A percentile compares a stretch with the other conserved stretches of the same genome.
phyloP scores from a whole-genome alignment of 1,140 invertebrate species.

The Sinonovacula constricta region DNA sequence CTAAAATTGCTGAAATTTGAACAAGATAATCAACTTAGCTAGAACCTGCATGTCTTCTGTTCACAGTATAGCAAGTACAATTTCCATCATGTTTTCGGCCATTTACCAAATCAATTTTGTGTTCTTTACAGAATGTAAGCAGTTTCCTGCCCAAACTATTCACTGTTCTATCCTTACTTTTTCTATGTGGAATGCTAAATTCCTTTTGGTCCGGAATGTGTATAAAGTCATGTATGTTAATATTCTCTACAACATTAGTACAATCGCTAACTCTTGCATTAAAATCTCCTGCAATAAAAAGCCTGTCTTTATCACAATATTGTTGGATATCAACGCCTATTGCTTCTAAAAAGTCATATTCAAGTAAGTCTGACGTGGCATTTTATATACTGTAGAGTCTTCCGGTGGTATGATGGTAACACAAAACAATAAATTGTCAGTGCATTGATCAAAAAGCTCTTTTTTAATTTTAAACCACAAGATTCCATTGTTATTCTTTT shows the following conservation, averaged over 20 bases:
- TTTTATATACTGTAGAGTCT: slow-evolving; percentile 1
- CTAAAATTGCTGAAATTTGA: neutral
- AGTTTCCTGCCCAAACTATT: neutral
- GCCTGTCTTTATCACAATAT: neutral
- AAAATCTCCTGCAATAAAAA: slow-evolving; percentile 3
- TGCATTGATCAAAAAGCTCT: neutral
- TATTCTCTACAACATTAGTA: neutral
- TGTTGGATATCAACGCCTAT: neutral
- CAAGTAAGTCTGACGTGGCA: neutral
- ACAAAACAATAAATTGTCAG: neutral
- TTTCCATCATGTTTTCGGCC: neutral
- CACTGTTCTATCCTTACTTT: neutral
- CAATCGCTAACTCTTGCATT: neutral
- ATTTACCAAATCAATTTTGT: neutral
- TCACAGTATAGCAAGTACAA: neutral
- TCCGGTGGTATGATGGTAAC: neutral
- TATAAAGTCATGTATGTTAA: neutral
- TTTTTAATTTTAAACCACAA: neutral
- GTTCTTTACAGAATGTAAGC: neutral
- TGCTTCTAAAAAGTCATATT: neutral
- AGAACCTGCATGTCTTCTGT: neutral
- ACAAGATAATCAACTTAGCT: neutral
- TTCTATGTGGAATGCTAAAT: neutral
- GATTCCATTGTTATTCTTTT: neutral
- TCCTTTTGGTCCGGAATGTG: neutral